Conservation (phyloP, 2,797 vertebrate genomes). For the Fringilla coelebs region DNA sequence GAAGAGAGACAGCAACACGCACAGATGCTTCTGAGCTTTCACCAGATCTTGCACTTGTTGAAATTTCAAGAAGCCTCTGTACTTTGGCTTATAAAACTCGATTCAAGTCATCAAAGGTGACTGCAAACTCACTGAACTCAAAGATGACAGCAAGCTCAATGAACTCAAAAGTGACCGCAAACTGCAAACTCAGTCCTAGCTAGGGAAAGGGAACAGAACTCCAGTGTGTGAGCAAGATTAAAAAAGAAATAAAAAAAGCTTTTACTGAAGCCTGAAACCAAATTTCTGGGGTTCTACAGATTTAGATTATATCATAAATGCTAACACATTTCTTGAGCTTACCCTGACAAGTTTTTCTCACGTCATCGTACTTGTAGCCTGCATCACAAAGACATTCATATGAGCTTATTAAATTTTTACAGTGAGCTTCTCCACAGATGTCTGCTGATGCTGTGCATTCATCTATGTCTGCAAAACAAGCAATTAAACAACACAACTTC, state of each 20-base stretch:
- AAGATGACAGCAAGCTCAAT: not conserved
- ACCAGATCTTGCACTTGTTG: not conserved
- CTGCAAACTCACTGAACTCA: not conserved
- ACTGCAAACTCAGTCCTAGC: not conserved
- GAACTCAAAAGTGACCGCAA: not conserved
- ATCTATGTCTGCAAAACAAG: constrained; percentile 83
- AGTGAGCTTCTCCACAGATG: constrained; percentile 88
- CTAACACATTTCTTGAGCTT: constrained; percentile 30
- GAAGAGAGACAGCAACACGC: not conserved
- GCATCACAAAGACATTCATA: constrained; percentile 86
- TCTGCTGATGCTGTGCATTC: constrained; percentile 79
- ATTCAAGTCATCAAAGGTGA: not conserved
- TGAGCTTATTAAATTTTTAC: constrained; percentile 83
- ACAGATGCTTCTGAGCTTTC: not conserved
- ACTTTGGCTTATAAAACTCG: not conserved
- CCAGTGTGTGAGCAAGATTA: not conserved
- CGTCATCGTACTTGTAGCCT: constrained; percentile 83
- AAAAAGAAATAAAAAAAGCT: rapidly evolving
- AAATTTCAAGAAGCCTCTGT: not conserved
- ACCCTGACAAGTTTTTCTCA: constrained; percentile 87
- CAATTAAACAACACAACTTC: not conserved
- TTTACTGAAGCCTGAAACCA: not conserved
- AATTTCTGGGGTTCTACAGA: not conserved
- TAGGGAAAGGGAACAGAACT: not conserved
- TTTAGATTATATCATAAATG: not conserved